Conservation (phyloP, 35 echinoderm and acorn worm species). For the Ophiothrix spiculata region DNA sequence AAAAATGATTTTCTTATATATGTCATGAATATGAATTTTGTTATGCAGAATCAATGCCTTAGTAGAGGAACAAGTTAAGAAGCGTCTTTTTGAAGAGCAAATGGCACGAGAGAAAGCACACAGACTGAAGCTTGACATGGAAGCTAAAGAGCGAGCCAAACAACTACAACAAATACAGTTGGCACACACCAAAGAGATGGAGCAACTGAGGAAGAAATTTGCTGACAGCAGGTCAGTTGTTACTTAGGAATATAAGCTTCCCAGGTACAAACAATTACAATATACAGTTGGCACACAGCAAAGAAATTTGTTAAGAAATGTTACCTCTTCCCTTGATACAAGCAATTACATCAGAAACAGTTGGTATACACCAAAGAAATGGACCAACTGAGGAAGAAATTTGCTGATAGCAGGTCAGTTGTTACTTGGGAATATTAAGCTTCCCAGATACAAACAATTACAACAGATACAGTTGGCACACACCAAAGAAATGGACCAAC, state of each 20-base stretch:
- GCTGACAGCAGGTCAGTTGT: constrained; percentile 36
- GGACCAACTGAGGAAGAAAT: constrained; percentile 63
- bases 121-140: constrained; percentile 44
- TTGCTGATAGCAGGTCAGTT: constrained; percentile 45
- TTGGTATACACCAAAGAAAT: constrained; percentile 51
- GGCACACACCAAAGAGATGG: constrained; percentile 56
- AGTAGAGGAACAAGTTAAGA: constrained; percentile 91
- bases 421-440: too few species aligned
- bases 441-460: constrained; percentile 33
- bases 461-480: too few species aligned
- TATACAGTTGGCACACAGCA: too few species aligned
- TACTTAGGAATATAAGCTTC: too few species aligned
- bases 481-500: too few species aligned
- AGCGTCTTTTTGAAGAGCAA: constrained; percentile 72
- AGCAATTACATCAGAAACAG: constrained; percentile 33
- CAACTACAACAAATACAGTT: constrained; percentile 37
- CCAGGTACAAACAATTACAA: constrained; percentile 33
- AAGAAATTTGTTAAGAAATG: too few species aligned
- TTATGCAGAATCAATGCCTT: constrained; percentile 77
- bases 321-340: too few species aligned
- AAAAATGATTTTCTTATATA: too few species aligned
- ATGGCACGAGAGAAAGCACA: constrained; percentile 64
- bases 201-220: constrained; percentile 70
- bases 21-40: too few species aligned
- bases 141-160: constrained; percentile 58